These are phyloP conservation scores for Silvanus unidentatus DNA, from an alignment of 2,888 invertebrate genomes.

Conservation along the genomic window DNA sequence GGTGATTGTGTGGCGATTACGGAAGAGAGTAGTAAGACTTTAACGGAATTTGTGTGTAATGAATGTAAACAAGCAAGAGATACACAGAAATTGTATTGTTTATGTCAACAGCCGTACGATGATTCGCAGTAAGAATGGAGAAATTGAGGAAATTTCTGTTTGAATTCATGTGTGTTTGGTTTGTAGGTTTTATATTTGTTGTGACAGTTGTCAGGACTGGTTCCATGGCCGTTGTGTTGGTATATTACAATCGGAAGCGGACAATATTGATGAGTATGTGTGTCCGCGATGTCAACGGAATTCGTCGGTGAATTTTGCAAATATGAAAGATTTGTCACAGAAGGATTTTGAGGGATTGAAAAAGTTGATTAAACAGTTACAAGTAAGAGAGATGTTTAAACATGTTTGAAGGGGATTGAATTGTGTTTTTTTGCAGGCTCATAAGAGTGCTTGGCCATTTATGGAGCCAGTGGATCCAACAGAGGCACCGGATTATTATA, in stretches of 20 bases:
- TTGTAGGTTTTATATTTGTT: constrained; percentile 93
- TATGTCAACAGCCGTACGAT: constrained; percentile 94
- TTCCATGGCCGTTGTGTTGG: constrained; percentile 98
- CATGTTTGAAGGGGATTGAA: not conserved
- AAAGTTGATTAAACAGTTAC: constrained; percentile 83
- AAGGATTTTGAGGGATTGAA: constrained; percentile 79
- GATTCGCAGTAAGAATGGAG: constrained; percentile 72
- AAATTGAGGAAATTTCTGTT: not conserved
- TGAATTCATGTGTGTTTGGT: constrained; percentile 6
- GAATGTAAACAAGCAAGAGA: constrained; percentile 82
- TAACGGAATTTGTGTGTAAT: constrained; percentile 84
- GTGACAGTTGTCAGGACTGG: constrained; percentile 99
- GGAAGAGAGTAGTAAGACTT: constrained; percentile 81
- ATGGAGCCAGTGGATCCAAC: constrained; percentile 94
- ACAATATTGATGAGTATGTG: constrained; percentile 91
- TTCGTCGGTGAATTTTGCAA: constrained; percentile 81
- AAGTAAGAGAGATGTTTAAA: constrained; percentile 49
- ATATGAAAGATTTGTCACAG: constrained; percentile 75
- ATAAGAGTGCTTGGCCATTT: constrained; percentile 97
- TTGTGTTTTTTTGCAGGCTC: constrained; percentile 52
- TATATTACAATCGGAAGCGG: constrained; percentile 87
- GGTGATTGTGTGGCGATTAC: constrained; percentile 93
- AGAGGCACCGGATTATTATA: constrained; percentile 95
- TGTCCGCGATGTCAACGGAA: constrained; percentile 94
- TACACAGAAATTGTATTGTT: constrained; percentile 89